These are phyloP conservation scores for Lycocerus yunnanus DNA, from an alignment of 2,888 invertebrate species.

Conservation along the genomic window DNA sequence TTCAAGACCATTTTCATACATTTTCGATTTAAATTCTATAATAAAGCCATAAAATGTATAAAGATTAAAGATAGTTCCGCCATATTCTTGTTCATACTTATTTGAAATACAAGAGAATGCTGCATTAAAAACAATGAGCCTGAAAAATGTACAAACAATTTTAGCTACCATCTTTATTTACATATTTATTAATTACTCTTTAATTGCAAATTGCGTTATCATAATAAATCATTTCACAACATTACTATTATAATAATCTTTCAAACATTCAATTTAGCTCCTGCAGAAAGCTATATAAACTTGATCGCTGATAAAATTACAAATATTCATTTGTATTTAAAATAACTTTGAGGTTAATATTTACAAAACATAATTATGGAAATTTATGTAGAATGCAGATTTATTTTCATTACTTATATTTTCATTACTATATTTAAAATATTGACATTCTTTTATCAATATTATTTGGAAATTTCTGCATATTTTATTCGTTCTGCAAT, in stretches of 20 bases:
- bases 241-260: no score
- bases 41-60: neutral
- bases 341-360: no score
- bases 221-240: neutral
- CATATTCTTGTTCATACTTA: neutral
- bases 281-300: no score
- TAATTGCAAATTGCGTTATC: neutral
- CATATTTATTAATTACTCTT: neutral
- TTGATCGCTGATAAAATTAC: no score
- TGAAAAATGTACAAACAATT: neutral
- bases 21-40: neutral
- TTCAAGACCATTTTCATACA: neutral
- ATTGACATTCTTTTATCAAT: no score
- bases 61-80: neutral
- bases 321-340: no score
- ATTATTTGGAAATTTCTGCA: no score
- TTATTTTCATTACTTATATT: no score
- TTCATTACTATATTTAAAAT: no score
- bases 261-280: neutral
- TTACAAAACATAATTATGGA: no score
- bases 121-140: neutral
- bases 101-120: neutral
- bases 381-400: no score
- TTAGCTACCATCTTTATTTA: neutral
- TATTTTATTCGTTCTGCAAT: no score